Evolutionary conservation across 2,113 vertebrate genomes (phyloP).

Genomic region (Dipodomys spectabilis): DNA sequence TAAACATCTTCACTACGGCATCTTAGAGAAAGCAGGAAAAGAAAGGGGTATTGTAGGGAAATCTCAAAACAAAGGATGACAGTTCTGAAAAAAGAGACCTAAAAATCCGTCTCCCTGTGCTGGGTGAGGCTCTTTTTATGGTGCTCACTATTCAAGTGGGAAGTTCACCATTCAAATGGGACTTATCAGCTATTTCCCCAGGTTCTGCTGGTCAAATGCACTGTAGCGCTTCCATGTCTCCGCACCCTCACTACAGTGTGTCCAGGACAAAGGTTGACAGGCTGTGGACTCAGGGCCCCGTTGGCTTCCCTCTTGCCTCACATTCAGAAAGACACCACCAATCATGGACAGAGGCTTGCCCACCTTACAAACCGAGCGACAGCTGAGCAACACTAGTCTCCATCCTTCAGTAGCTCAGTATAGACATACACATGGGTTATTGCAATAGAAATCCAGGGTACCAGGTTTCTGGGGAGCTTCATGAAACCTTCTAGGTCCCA

Average conservation of each 20-base stretch:
- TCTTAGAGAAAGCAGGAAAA: constrained; percentile 21
- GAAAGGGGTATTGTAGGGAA: constrained; percentile 25
- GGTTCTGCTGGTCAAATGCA: background rate
- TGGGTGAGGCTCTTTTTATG: background rate
- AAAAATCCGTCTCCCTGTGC: background rate
- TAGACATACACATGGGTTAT: background rate
- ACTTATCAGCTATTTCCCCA: background rate
- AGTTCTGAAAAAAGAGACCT: background rate
- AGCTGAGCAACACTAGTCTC: background rate
- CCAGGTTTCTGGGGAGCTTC: background rate
- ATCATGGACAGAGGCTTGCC: background rate
- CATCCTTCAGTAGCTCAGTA: background rate
- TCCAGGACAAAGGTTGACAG: background rate
- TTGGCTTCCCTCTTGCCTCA: background rate
- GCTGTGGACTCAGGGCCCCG: background rate
- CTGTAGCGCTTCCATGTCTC: background rate
- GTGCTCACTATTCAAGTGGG: background rate
- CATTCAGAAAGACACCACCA: background rate
- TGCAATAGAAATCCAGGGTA: background rate
- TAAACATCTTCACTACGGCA: constrained; percentile 35
- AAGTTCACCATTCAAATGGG: background rate
- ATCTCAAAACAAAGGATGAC: background rate
- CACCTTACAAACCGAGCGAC: background rate
- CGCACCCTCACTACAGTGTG: no score
- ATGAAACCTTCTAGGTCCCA: background rate